Evolutionary conservation across 2,113 vertebrate species (phyloP).

Genomic region (Natator depressus): DNA sequence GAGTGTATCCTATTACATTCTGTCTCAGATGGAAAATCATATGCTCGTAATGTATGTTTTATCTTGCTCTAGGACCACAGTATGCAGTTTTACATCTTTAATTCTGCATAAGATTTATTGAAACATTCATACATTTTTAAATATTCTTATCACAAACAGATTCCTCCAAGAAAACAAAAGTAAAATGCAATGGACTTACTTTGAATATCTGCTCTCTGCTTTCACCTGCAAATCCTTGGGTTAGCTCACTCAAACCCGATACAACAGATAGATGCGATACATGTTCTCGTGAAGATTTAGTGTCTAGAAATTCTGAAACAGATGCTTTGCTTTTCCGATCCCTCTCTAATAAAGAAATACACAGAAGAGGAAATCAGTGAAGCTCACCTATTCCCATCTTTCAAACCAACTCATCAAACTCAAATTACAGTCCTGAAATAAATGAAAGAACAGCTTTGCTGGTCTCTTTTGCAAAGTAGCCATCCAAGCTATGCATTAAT

Average conservation of each 20-base stretch:
- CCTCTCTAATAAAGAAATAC: background rate
- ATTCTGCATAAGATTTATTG: background rate
- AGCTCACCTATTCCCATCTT: background rate
- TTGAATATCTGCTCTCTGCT: rapidly evolving
- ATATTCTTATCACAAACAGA: background rate
- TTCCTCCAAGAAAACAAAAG: background rate
- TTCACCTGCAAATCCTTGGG: background rate
- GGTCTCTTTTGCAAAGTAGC: background rate
- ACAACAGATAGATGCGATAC: rapidly evolving
- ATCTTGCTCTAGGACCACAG: background rate
- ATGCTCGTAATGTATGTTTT: background rate
- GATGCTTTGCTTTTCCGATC: background rate
- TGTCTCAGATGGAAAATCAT: background rate
- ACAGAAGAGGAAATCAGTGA: background rate
- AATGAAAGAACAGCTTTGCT: background rate
- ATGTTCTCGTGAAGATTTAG: background rate
- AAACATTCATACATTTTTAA: background rate
- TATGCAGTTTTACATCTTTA: background rate
- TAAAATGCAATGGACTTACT: background rate
- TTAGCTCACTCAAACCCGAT: background rate
- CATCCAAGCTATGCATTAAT: background rate
- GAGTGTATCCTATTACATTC: background rate
- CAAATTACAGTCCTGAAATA: background rate
- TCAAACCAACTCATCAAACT: background rate
- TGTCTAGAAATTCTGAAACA: background rate